Conservation (phyloP, 2,113 vertebrate genomes). For the Carlito syrichta region DNA sequence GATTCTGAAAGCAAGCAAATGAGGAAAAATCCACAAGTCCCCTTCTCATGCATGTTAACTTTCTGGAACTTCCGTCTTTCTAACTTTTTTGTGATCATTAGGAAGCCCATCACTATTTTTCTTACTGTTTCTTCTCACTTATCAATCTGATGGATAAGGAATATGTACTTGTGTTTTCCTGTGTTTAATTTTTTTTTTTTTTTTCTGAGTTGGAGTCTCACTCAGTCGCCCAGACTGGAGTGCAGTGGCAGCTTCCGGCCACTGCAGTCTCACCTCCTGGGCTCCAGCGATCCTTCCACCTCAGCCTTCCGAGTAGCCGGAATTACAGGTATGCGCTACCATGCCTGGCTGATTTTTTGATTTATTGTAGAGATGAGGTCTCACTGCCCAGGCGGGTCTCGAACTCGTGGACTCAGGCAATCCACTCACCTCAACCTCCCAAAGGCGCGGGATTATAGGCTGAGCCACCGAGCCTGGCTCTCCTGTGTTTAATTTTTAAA, state of each 20-base stretch:
- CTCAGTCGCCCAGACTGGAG: neutral
- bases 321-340: neutral
- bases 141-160: neutral
- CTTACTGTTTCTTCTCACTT: neutral
- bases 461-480: neutral
- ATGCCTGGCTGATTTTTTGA: neutral
- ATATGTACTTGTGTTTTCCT: neutral
- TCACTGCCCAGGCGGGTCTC: neutral
- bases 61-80: neutral
- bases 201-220: neutral
- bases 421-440: neutral
- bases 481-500: neutral
- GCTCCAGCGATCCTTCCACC: neutral
- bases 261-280: neutral
- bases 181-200: neutral
- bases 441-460: neutral
- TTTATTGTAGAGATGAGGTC: neutral
- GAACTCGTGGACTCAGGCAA: neutral
- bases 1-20: constrained; percentile 35
- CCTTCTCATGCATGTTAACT: neutral
- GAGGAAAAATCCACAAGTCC: neutral
- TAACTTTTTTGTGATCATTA: neutral
- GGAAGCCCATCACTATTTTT: neutral
- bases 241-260: neutral
- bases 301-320: neutral